These are phyloP conservation scores for Rhabdomys dilectus DNA, from an alignment of 2,113 vertebrate genomes.

Conservation along the genomic window DNA sequence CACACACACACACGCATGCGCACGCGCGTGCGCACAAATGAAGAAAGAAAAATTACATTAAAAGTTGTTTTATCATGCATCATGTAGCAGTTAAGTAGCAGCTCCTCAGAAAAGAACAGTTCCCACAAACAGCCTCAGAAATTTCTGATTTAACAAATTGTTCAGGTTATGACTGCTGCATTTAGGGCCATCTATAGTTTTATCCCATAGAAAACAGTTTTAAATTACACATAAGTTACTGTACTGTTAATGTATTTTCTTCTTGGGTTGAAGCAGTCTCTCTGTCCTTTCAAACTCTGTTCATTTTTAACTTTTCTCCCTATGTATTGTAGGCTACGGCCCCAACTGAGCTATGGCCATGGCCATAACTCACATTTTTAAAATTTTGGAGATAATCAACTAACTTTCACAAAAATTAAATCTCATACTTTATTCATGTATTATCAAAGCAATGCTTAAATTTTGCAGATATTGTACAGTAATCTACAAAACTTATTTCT, in stretches of 20 bases:
- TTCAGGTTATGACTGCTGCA: constrained; percentile 1
- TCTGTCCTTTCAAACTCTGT: constrained; percentile 30
- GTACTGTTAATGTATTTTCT: constrained; percentile 12
- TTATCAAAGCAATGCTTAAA: constrained; percentile 47
- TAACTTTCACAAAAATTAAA: constrained; percentile 53
- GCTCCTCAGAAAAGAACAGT: constrained; percentile 2
- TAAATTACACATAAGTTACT: constrained; percentile 37
- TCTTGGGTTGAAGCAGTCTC: background rate
- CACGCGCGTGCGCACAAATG: too few relatives aligned
- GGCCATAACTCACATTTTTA: background rate
- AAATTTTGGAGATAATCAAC: background rate
- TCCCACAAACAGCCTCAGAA: background rate
- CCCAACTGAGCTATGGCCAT: background rate
- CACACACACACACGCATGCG: background rate
- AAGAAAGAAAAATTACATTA: background rate
- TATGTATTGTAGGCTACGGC: background rate
- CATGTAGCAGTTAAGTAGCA: background rate
- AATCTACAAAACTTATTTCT: constrained; percentile 24
- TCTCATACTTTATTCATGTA: background rate
- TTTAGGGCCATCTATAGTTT: constrained; percentile 39
- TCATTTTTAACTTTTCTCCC: background rate
- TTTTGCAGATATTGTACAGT: constrained; percentile 37
- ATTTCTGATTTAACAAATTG: background rate
- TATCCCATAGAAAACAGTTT: constrained; percentile 6
- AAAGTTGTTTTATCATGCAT: constrained; percentile 16